Evolutionary conservation across 2,797 vertebrate genomes (phyloP).

Genomic region (Ambastaia sidthimunki): DNA sequence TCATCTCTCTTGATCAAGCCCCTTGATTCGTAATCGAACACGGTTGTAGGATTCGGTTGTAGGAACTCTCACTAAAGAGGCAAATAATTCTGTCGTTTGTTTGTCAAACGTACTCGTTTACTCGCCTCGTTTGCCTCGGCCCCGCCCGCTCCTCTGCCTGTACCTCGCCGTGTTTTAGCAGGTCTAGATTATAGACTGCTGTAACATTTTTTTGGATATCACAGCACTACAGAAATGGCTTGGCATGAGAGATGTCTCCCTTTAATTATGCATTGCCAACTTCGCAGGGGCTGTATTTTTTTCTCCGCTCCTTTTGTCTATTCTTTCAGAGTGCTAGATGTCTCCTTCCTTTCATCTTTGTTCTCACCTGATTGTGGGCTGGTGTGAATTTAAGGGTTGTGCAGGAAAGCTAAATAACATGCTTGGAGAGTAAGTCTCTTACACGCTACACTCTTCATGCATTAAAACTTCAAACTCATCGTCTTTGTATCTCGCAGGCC

Average conservation of each 20-base stretch:
- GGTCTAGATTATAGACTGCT: slow-evolving; percentile 74
- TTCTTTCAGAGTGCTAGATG: slow-evolving; percentile 47
- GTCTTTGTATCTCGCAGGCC: slow-evolving; percentile 38
- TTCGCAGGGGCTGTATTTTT: slow-evolving; percentile 56
- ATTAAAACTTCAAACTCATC: slow-evolving; percentile 50
- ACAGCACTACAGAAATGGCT: slow-evolving; percentile 75
- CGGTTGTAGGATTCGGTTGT: neutral
- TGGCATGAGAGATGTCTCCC: slow-evolving; percentile 73
- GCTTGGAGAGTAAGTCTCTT: slow-evolving; percentile 49
- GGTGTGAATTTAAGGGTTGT: slow-evolving; percentile 64
- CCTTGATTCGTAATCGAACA: neutral
- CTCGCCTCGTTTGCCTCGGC: neutral
- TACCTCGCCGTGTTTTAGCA: slow-evolving; percentile 45
- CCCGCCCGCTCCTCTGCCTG: slow-evolving; percentile 22
- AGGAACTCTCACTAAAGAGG: neutral
- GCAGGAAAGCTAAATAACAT: slow-evolving; percentile 61
- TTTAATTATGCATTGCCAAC: slow-evolving; percentile 77
- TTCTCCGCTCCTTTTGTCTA: slow-evolving; percentile 40
- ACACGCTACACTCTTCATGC: slow-evolving; percentile 63
- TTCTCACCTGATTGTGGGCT: slow-evolving; percentile 58
- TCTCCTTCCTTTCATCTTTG: slow-evolving; percentile 66
- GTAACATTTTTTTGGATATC: slow-evolving; percentile 72
- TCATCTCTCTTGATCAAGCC: neutral
- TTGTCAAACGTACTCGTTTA: neutral
- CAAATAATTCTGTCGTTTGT: neutral